phyloP scores from a whole-genome alignment of 1,140 invertebrate species.

The Thaumetopoea pityocampa region DNA sequence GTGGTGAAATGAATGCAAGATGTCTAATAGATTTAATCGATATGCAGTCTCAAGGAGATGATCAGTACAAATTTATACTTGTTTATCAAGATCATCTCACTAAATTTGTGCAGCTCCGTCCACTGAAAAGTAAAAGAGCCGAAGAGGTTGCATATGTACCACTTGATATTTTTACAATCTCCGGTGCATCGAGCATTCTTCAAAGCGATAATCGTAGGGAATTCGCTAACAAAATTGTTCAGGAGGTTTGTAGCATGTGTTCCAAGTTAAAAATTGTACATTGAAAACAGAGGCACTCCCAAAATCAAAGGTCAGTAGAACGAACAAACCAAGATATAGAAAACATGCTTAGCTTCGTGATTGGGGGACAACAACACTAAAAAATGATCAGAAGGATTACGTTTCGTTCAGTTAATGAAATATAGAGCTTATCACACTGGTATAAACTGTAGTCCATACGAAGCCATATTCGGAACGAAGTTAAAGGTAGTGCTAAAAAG shows the following conservation, averaged over 20 bases:
- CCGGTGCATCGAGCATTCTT: slow-evolving; percentile 49
- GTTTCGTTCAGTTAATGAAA: slow-evolving; percentile 8
- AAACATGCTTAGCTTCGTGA: slow-evolving; percentile 7
- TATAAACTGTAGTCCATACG: slow-evolving; percentile 8
- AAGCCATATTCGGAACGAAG: slow-evolving; percentile 12
- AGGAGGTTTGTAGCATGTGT: slow-evolving; percentile 47
- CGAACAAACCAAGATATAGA: slow-evolving; percentile 2
- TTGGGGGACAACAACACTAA: slow-evolving; percentile 4
- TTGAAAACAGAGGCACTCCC: slow-evolving; percentile 36
- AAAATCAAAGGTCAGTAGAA: slow-evolving; percentile 37
- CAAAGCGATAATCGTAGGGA: slow-evolving; percentile 51
- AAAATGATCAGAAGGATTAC: slow-evolving; percentile 3
- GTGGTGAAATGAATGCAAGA: slow-evolving; percentile 29
- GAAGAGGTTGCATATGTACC: slow-evolving; percentile 31
- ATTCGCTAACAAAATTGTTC: slow-evolving; percentile 45
- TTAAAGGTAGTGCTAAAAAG: slow-evolving; percentile 11
- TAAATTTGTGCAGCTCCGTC: slow-evolving; percentile 63
- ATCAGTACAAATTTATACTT: slow-evolving; percentile 59
- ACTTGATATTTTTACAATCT: slow-evolving; percentile 36
- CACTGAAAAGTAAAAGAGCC: slow-evolving; percentile 43
- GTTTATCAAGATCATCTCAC: slow-evolving; percentile 71
- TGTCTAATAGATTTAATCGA: slow-evolving; percentile 47
- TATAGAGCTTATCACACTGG: slow-evolving; percentile 3
- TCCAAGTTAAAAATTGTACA: slow-evolving; percentile 50
- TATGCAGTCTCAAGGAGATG: slow-evolving; percentile 32